Conservation (phyloP, 2,113 vertebrate genomes). For the Poeciliopsis occidentalis region DNA sequence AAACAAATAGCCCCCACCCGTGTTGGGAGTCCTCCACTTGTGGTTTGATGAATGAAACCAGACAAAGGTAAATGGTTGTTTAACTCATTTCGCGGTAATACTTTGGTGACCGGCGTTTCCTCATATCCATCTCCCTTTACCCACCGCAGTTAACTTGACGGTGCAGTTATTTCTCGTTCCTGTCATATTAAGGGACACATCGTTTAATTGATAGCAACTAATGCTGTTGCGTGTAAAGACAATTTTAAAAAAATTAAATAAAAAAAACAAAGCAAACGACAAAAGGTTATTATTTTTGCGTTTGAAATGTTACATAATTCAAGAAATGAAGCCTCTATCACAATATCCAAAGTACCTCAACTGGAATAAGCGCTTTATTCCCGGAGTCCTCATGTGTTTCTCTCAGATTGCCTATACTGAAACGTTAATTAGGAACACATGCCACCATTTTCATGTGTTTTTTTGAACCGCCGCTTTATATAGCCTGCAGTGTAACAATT, state of each 20-base stretch:
- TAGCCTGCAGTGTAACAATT: slow-evolving; percentile 72
- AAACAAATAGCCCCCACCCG: slow-evolving; percentile 92
- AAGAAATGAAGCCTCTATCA: slow-evolving; percentile 31
- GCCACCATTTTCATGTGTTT: slow-evolving; percentile 66
- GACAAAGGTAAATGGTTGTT: slow-evolving; percentile 97
- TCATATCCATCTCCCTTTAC: slow-evolving; percentile 75
- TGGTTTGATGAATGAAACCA: slow-evolving; percentile 94
- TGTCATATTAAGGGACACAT: neutral
- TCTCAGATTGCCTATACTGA: slow-evolving; percentile 43
- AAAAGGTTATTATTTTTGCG: slow-evolving; percentile 20
- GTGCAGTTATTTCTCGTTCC: slow-evolving; percentile 24
- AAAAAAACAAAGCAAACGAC: slow-evolving; percentile 11
- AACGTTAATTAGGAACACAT: slow-evolving; percentile 77
- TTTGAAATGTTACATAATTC: slow-evolving; percentile 47
- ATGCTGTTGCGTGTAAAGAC: neutral
- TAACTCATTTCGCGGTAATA: slow-evolving; percentile 91
- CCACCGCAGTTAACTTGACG: slow-evolving; percentile 61
- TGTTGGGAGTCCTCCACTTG: slow-evolving; percentile 91
- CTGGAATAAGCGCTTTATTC: slow-evolving; percentile 40
- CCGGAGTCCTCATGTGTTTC: slow-evolving; percentile 46
- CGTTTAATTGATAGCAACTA: slow-evolving; percentile 28
- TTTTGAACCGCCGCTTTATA: slow-evolving; percentile 68
- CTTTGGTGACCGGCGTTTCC: slow-evolving; percentile 82
- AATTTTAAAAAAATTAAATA: neutral
- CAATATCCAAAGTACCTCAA: slow-evolving; percentile 35